Base-by-base conservation (phyloP, 1,140 invertebrate genomes). In the Ostrea edulis region DNA sequence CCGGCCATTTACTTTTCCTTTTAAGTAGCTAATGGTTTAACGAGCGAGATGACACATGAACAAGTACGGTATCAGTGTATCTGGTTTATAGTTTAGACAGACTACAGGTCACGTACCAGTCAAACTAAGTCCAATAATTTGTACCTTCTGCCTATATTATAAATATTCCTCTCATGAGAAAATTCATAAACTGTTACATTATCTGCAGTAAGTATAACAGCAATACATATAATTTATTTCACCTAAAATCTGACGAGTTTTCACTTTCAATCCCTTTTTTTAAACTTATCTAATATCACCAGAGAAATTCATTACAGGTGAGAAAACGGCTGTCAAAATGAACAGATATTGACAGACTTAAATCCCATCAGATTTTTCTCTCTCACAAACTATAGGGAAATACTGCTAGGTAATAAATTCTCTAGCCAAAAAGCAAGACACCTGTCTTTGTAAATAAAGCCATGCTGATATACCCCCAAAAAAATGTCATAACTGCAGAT, bases 21-120 rank as follows among this genome's bases (percentile, higher is more conserved):
- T 77, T 77, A 77, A 77, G 68, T 77, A 29, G 68, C 68, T 77
- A 77, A 77, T 77, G 68, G 25, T 35, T 77, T 77, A 77, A 77
- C 29, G 68, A 35, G 25, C 25, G 12, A 35, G 68, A 12, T 29
- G 25, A 77, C 2, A 77, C 25, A 29, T 77, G 22, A 14, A 22
- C 68, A 25, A 25, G 11, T 71, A 77, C 25, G 55, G n/a, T n/a
- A 4, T 14, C 11, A 8, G 20, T 62, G 3, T 62, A 2, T 20
- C 35, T 44, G 35, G 35, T 44, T 44, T 44, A 44, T 44, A 44
- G 35, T 44, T 5, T 44, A 44, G 35, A 44, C 2, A 2, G 2
- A 44, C 2, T 44, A 44, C 35, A 44, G 35, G 2, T 44, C 35
- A 44, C 35, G 35, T 5, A 44, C 35, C 5, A 44, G 35, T 44